phyloP scores from a whole-genome alignment of 1,140 invertebrate genomes.

The Hormaphis cornu region DNA sequence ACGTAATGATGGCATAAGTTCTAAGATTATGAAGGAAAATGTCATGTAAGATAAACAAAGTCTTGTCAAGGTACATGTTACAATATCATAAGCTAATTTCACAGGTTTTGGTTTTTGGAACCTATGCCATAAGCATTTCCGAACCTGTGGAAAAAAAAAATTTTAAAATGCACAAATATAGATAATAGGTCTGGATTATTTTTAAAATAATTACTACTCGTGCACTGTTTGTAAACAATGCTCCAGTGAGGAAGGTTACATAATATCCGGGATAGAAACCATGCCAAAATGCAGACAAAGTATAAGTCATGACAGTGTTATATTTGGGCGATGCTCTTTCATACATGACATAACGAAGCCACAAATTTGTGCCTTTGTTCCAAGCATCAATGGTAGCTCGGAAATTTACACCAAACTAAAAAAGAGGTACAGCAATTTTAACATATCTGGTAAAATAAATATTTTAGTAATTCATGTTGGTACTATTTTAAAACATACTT shows the following conservation, averaged over 20 bases:
- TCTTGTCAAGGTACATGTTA: conserved; percentile 69
- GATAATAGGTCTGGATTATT: not conserved
- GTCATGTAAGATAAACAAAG: conserved; percentile 75
- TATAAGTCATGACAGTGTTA: conserved; percentile 63
- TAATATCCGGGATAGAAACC: conserved; percentile 97
- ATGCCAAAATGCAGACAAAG: conserved; percentile 90
- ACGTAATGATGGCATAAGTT: conserved; percentile 57
- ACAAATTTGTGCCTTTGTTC: conserved; percentile 86
- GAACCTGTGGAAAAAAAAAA: conserved; percentile 48
- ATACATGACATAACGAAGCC: conserved; percentile 80
- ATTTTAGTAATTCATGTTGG: not conserved
- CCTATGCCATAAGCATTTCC: conserved; percentile 61
- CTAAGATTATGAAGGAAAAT: conserved; percentile 80
- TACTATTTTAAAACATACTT: conserved; percentile 51
- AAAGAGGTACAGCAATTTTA: conserved; percentile 36
- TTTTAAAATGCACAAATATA: not conserved
- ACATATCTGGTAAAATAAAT: conserved; percentile 15
- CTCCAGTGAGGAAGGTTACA: conserved; percentile 80
- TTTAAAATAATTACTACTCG: conserved; percentile 54
- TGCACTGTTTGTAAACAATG: conserved; percentile 74
- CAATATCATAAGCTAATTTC: conserved; percentile 64
- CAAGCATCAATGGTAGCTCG: conserved; percentile 72
- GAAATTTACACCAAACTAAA: conserved; percentile 65
- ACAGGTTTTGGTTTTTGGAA: conserved; percentile 56
- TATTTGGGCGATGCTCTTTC: conserved; percentile 54